These are phyloP conservation scores for Ceramica pisi DNA, from an alignment of 2,888 invertebrate species.

Conservation along the genomic window DNA sequence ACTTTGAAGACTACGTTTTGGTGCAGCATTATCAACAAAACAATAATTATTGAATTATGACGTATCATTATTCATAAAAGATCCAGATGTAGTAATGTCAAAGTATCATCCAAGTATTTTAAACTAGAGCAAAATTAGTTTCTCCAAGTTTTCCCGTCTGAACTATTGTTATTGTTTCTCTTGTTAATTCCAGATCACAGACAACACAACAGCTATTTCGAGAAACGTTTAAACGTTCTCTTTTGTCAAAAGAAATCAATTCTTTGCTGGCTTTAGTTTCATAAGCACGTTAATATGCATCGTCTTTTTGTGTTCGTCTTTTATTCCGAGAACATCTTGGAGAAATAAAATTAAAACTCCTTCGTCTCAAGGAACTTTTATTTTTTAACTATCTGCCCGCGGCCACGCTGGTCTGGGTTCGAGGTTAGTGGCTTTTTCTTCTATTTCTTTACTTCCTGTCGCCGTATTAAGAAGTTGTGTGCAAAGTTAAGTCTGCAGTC, in stretches of 20 bases:
- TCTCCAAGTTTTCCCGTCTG: conserved; percentile 2
- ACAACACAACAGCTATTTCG: conserved; percentile 27
- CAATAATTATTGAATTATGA: too few relatives aligned
- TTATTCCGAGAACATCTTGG: conserved; percentile 40
- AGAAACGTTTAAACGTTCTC: conserved; percentile 17
- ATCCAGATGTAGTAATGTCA: neutral
- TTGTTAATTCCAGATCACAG: conserved; percentile 12
- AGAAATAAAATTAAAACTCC: conserved; percentile 55
- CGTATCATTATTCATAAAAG: conserved; percentile 13
- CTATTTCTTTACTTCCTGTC: conserved; percentile 57
- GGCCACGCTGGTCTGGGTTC: conserved; percentile 45
- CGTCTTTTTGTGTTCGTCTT: conserved; percentile 26
- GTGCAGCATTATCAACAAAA: neutral
- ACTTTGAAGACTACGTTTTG: conserved; percentile 23
- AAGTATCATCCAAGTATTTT: neutral
- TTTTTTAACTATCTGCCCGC: conserved; percentile 50
- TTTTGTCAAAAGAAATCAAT: conserved; percentile 26
- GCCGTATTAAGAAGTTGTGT: conserved; percentile 55
- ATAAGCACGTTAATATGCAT: conserved; percentile 38
- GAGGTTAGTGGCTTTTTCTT: conserved; percentile 49
- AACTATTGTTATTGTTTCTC: conserved; percentile 15
- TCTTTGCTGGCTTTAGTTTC: conserved; percentile 20
- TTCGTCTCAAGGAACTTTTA: conserved; percentile 38
- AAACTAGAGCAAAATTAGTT: neutral
- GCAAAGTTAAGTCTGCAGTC: conserved; percentile 41